These are phyloP conservation scores for Astyanax mexicanus DNA, from an alignment of 2,797 vertebrate genomes.

Conservation along the genomic window DNA sequence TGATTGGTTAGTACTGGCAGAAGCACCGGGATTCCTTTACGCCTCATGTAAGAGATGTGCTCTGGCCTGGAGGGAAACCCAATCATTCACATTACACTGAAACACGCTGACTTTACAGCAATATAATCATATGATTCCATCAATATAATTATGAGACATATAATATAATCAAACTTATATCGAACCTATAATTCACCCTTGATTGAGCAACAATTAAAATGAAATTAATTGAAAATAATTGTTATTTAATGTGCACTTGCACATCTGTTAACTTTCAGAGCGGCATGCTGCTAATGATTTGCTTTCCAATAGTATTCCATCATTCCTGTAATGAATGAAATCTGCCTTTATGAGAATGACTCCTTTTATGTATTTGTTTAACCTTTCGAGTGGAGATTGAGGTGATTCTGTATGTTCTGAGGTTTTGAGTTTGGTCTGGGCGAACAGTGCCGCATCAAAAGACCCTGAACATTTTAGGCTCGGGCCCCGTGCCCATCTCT, in stretches of 20 bases:
- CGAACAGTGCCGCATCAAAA: conserved; percentile 5
- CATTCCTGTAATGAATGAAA: not conserved
- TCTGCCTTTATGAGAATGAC: conserved; percentile 33
- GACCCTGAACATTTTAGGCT: conserved; percentile 28
- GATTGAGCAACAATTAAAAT: not conserved
- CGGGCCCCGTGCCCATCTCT: conserved; percentile 65
- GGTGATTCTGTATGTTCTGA: conserved; percentile 27
- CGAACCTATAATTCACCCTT: not conserved
- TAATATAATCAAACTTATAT: not conserved
- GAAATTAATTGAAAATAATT: conserved; percentile 28
- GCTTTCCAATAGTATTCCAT: conserved; percentile 31
- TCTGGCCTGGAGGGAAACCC: too few species aligned
- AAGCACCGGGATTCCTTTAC: not conserved
- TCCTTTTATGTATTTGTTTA: conserved; percentile 45
- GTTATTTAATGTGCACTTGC: conserved; percentile 23
- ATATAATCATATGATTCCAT: not conserved
- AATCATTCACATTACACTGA: too few species aligned
- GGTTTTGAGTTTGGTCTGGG: conserved; percentile 39
- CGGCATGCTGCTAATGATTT: not conserved
- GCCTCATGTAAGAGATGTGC: too few species aligned
- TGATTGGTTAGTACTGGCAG: too few species aligned
- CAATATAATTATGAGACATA: not conserved
- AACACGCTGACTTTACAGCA: not conserved
- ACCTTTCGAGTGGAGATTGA: conserved; percentile 49
- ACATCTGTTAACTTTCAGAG: conserved; percentile 35